Evolutionary conservation across 1,140 invertebrate species (phyloP).

Genomic region (Periplaneta americana): DNA sequence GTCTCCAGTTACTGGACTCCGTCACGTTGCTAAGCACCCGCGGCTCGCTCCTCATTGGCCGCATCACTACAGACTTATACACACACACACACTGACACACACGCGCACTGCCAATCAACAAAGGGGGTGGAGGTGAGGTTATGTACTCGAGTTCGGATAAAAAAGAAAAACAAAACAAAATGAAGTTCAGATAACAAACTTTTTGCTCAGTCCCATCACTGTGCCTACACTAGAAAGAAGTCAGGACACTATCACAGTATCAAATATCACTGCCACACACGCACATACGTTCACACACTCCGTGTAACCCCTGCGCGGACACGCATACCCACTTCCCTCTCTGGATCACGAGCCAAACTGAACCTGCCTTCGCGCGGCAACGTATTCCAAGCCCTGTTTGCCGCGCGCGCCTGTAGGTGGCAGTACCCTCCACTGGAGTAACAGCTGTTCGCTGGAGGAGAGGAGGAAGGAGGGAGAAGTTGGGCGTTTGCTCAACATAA

Average conservation of each 20-base stretch:
- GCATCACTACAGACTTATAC: neutral
- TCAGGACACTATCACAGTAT: neutral
- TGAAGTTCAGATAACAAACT: neutral
- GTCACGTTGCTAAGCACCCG: slow-evolving; percentile 1
- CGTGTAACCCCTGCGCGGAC: neutral
- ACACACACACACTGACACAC: neutral
- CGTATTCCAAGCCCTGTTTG: neutral
- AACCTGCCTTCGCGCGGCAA: neutral
- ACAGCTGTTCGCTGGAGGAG: neutral
- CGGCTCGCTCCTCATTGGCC: neutral
- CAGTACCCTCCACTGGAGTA: neutral
- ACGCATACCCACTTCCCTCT: neutral
- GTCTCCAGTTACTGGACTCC: slow-evolving; percentile 15
- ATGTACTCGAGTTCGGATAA: no score
- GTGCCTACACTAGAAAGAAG: neutral
- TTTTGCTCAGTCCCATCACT: no score
- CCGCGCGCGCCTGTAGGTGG: neutral
- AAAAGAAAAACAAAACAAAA: neutral
- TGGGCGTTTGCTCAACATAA: no score
- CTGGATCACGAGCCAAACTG: neutral
- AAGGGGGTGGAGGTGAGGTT: no score
- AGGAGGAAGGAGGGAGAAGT: no score
- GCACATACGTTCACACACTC: neutral
- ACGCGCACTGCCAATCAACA: no score
- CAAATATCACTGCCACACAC: neutral